A percentile compares a stretch with the other conserved stretches of the same genome.
phyloP scores from a whole-genome alignment of 2,113 vertebrate species.

The Gobio gobio region DNA sequence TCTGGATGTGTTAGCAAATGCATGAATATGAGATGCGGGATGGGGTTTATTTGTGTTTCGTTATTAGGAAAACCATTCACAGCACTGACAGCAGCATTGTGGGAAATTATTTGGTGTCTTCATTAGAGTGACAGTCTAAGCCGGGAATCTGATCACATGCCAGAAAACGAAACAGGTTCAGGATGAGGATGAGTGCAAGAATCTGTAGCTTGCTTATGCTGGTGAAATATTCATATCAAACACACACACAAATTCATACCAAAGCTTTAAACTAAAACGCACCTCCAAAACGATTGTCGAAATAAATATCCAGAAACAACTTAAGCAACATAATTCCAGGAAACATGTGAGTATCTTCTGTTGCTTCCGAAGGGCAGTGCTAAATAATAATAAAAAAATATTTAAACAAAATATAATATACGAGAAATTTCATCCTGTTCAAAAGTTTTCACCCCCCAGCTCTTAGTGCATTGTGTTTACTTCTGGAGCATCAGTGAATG shows the following conservation, averaged over 20 bases:
- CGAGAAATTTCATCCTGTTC: too few species aligned
- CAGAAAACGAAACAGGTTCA: neutral
- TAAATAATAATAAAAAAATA: too few species aligned
- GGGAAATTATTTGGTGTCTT: slow-evolving; percentile 7
- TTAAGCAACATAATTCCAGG: neutral
- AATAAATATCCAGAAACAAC: neutral
- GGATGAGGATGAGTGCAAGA: neutral
- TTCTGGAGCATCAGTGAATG: too few species aligned
- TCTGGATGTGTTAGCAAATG: slow-evolving; percentile 16
- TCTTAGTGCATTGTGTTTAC: too few species aligned
- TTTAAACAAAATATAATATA: too few species aligned
- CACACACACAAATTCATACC: neutral
- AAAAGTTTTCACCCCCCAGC: too few species aligned
- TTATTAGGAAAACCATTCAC: slow-evolving; percentile 3
- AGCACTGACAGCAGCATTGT: slow-evolving; percentile 16
- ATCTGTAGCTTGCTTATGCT: neutral
- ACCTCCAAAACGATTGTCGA: neutral
- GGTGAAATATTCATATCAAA: neutral
- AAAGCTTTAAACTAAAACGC: neutral
- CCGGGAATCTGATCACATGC: slow-evolving; percentile 6
- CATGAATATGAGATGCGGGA: slow-evolving; percentile 41
- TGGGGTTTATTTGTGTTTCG: slow-evolving; percentile 46
- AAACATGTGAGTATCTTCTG: too few species aligned
- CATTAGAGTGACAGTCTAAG: neutral
- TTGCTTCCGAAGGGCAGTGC: too few species aligned